phyloP scores from a whole-genome alignment of 2,888 invertebrate genomes.

The Nephrotoma guestfalica region DNA sequence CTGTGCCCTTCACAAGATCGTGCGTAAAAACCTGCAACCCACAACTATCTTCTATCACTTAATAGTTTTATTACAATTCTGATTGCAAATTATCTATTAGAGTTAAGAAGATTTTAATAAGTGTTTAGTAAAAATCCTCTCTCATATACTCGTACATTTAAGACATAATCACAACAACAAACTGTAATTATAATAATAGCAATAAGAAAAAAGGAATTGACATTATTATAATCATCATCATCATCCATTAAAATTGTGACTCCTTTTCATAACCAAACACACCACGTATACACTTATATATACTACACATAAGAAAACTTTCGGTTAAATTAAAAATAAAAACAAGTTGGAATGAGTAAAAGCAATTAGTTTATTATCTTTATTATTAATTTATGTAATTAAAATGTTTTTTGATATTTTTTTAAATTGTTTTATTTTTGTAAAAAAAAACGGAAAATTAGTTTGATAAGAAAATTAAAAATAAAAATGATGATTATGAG shows the following conservation, averaged over 20 bases:
- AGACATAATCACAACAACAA: background rate
- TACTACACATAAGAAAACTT: background rate
- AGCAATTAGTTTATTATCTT: constrained; percentile 6
- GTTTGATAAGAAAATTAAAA: background rate
- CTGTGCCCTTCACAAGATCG: background rate
- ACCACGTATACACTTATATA: background rate
- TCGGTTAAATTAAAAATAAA: background rate
- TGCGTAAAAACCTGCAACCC: background rate
- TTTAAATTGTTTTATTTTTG: background rate
- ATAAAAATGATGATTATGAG: background rate
- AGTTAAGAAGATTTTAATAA: background rate
- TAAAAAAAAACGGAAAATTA: background rate
- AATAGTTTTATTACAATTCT: background rate
- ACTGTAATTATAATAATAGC: background rate
- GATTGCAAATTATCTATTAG: background rate
- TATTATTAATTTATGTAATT: constrained; percentile 6
- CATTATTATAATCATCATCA: background rate
- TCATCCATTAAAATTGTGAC: background rate
- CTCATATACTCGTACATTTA: background rate
- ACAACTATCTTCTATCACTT: background rate
- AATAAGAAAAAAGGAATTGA: background rate
- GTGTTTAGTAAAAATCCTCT: background rate
- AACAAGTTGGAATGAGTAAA: background rate
- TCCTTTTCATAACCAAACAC: background rate
- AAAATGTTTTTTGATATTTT: background rate